phyloP scores from a whole-genome alignment of 2,113 vertebrate species.

The Hypomesus transpacificus region DNA sequence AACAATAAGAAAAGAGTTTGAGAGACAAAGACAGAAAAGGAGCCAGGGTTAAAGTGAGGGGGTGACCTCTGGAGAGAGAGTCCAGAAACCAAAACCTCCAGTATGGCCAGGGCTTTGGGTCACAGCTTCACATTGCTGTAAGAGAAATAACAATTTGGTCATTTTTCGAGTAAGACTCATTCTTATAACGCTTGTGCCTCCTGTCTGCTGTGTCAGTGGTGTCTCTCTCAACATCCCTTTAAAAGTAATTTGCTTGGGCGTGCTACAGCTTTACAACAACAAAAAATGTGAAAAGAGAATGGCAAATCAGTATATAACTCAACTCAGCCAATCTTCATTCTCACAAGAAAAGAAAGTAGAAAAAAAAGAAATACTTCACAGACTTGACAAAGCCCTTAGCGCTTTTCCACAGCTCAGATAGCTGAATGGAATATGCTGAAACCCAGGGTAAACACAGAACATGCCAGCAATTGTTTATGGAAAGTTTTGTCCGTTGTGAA shows the following conservation, averaged over 20 bases:
- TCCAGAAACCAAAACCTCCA: not conserved
- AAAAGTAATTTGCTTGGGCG: not conserved
- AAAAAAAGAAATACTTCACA: too few species aligned
- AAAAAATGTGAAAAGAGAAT: not conserved
- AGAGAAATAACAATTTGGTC: too few species aligned
- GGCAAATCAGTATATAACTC: not conserved
- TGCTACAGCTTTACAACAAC: not conserved
- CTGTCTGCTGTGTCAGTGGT: too few species aligned
- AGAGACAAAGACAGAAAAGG: not conserved
- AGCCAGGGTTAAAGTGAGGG: not conserved
- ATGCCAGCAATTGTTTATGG: constrained; percentile 62
- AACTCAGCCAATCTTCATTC: not conserved
- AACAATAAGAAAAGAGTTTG: constrained; percentile 3
- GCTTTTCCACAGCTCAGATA: constrained; percentile 2
- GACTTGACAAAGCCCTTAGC: not conserved
- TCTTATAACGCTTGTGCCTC: too few species aligned
- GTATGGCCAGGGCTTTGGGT: too few species aligned
- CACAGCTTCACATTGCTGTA: too few species aligned
- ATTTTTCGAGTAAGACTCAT: too few species aligned
- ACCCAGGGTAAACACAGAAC: constrained; percentile 47
- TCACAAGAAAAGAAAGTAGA: too few species aligned
- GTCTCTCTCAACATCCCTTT: not conserved
- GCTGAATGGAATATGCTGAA: constrained; percentile 13
- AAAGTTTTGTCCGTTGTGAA: constrained; percentile 42
- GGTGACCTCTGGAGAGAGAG: too few species aligned